Evolutionary conservation across 2,888 invertebrate genomes (phyloP).

Genomic region (Torymus aiolomorphi): DNA sequence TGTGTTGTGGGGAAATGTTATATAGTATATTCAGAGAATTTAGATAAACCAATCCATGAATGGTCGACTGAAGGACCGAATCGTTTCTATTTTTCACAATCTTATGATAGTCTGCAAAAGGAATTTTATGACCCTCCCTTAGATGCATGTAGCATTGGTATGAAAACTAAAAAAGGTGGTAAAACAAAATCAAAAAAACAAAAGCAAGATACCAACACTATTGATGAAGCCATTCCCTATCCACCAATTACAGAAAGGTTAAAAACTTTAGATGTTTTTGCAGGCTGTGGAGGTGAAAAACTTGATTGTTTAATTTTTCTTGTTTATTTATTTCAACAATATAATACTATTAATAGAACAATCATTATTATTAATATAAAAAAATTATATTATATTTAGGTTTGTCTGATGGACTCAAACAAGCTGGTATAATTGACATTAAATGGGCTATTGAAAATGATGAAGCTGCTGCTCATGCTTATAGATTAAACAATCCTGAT

Average conservation of each 20-base stretch:
- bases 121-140: slow-evolving; percentile 80
- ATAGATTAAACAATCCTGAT: slow-evolving; percentile 84
- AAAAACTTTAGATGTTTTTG: slow-evolving; percentile 86
- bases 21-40: slow-evolving; percentile 81
- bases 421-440: slow-evolving; percentile 82
- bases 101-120: slow-evolving; percentile 79
- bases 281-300: slow-evolving; percentile 85
- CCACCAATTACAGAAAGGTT: slow-evolving; percentile 77
- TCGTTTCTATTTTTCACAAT: slow-evolving; percentile 85
- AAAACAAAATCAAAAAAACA: slow-evolving; percentile 3
- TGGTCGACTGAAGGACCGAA: slow-evolving; percentile 82
- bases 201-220: slow-evolving; percentile 56
- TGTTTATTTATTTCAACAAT: too few relatives aligned
- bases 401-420: slow-evolving; percentile 84
- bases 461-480: slow-evolving; percentile 87
- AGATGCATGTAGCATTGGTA: slow-evolving; percentile 79
- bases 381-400: slow-evolving; percentile 72
- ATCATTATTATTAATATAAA: too few relatives aligned
- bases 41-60: slow-evolving; percentile 77
- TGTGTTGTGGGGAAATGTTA: slow-evolving; percentile 83
- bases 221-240: slow-evolving; percentile 65
- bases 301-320: slow-evolving; percentile 3
- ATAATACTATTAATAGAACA: too few relatives aligned
- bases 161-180: slow-evolving; percentile 51
- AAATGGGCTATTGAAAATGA: slow-evolving; percentile 90